These are phyloP conservation scores for Drusus annulatus DNA, from an alignment of 1,140 invertebrate species.

Conservation along the genomic window DNA sequence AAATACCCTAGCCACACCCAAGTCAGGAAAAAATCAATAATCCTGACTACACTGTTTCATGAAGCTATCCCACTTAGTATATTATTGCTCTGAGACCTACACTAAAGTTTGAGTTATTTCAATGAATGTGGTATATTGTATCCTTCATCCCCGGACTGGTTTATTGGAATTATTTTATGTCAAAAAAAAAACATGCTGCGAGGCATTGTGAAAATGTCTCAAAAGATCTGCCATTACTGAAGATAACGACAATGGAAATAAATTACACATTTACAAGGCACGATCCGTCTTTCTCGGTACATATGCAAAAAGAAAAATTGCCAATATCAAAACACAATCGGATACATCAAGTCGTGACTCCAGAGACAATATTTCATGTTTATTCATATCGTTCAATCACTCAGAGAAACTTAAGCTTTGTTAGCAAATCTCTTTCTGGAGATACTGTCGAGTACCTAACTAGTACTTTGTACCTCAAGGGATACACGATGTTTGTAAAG, in stretches of 20 bases:
- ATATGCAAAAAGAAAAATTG: conserved; percentile 53
- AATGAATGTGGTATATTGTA: too few relatives aligned
- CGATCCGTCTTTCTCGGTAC: conserved; percentile 29
- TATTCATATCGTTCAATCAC: conserved; percentile 55
- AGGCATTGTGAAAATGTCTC: not conserved
- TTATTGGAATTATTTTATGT: too few relatives aligned
- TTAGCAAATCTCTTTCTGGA: not conserved
- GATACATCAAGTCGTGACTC: conserved; percentile 47
- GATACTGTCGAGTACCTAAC: not conserved
- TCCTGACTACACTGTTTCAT: too few relatives aligned
- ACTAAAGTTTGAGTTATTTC: too few relatives aligned
- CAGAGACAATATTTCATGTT: conserved; percentile 54
- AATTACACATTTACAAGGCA: conserved; percentile 45
- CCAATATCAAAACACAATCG: conserved; percentile 53
- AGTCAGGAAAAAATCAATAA: too few relatives aligned
- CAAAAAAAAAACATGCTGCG: too few relatives aligned
- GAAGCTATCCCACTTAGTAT: too few relatives aligned
- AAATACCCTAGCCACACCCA: too few relatives aligned
- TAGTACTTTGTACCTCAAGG: not conserved
- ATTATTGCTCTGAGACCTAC: too few relatives aligned
- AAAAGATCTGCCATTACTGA: not conserved
- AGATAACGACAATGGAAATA: conserved; percentile 46
- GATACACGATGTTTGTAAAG: not conserved
- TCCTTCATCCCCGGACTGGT: too few relatives aligned
- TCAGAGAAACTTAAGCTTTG: conserved; percentile 6